Conservation (phyloP, 1,140 invertebrate species). For the Drosophila equinoxialis region DNA sequence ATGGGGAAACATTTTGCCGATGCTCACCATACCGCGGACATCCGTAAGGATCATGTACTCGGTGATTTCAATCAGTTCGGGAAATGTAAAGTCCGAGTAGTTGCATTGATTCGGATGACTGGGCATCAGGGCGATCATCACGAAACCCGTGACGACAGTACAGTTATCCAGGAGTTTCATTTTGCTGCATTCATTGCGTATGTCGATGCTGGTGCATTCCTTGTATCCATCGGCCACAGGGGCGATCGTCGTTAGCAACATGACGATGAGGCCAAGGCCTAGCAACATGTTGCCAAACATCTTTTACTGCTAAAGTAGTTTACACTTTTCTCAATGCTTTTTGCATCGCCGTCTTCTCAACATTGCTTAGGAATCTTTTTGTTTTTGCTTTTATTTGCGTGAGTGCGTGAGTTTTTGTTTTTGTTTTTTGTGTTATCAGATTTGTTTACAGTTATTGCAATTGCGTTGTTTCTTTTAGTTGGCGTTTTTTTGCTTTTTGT, state of each 20-base stretch:
- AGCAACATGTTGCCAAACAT: slow-evolving; percentile 46
- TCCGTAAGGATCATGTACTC: slow-evolving; percentile 86
- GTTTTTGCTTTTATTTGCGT: slow-evolving; percentile 23
- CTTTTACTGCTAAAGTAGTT: slow-evolving; percentile 32
- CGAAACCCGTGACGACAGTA: slow-evolving; percentile 92
- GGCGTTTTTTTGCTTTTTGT: neutral
- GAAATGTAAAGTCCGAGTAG: slow-evolving; percentile 49
- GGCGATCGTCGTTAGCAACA: slow-evolving; percentile 15
- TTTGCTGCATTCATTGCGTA: slow-evolving; percentile 89
- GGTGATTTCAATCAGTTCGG: slow-evolving; percentile 85
- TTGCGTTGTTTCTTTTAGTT: slow-evolving; percentile 29
- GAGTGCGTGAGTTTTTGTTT: neutral
- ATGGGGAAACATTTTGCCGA: slow-evolving; percentile 95
- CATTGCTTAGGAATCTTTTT: slow-evolving; percentile 42
- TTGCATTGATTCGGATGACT: slow-evolving; percentile 32
- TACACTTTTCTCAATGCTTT: slow-evolving; percentile 27
- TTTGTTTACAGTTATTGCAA: slow-evolving; percentile 52
- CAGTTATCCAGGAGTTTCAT: slow-evolving; percentile 90
- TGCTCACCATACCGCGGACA: slow-evolving; percentile 89
- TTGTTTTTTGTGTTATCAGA: slow-evolving; percentile 4
- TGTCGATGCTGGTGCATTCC: slow-evolving; percentile 90
- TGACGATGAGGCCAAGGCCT: neutral
- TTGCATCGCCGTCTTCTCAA: slow-evolving; percentile 41
- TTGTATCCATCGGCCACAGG: slow-evolving; percentile 10
- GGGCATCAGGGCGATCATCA: slow-evolving; percentile 84